Base-by-base conservation (phyloP, 2,113 vertebrate genomes). In the Gavialis gangeticus region DNA sequence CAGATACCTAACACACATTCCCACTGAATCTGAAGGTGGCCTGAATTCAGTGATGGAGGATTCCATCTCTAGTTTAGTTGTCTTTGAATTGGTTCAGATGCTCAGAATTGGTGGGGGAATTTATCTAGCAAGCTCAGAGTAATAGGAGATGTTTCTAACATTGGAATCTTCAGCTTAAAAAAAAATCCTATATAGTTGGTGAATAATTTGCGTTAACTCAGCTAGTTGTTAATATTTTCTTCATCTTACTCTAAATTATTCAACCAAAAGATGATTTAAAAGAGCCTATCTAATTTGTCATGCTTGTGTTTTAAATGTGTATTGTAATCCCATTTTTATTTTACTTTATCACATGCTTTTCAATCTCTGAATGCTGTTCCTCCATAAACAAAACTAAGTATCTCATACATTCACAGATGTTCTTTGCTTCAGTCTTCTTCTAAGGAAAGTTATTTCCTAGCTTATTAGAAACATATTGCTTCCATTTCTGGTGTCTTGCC, bases 401-500 rank as follows among this genome's bases (percentile, higher is more conserved):
- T 62, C 10, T 77, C 37, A 27, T 84, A 19, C 85, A 92, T 67
- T 82, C 2, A 56, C 12, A 80, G 83, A 22, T 30, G 54, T 63
- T 79, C 5, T 60, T 62, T 90, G 19, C 76, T 93, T 91, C 77
- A 86, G 77, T 90, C 27, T 34, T 11, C 84, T 92, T 89, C 54
- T 84, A 82, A 79, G 25, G 55, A 66, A 94, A 46, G 69, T 24
- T 64, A 87, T 78, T 94, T 82, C 34, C 57, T 17, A 56, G 2
- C 18, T 75, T 80, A 24, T 28, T 91, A 71, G 66, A 89, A 94
- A 28, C 2, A 58, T 84, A 89, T 59, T 90, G 30, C 77, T 96
- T 94, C n/a, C 3, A 55, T 91, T 94, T 90, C 76, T 89, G 76
- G 85, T 75, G 46, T 12, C 57, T 85, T 90, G 16, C 85, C 28